Evolutionary conservation across 2,797 vertebrate species (phyloP).

Genomic region (Chromis chromis): DNA sequence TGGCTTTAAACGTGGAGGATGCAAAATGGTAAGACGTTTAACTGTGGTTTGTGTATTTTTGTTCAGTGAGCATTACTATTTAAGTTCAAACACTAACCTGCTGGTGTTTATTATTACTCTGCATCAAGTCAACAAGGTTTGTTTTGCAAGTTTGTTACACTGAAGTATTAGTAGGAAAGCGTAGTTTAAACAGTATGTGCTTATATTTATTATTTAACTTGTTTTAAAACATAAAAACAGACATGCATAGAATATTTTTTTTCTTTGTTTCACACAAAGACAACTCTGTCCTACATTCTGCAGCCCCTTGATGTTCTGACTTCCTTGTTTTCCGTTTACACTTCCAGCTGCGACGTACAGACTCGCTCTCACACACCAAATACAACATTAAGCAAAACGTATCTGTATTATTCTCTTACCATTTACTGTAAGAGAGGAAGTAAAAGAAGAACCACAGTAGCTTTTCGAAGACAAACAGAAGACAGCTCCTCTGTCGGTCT

Average conservation of each 20-base stretch:
- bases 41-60: no score
- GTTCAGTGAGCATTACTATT: no score
- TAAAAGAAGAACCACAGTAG: background rate
- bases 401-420: constrained; percentile 24
- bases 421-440: background rate
- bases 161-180: no score
- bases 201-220: no score
- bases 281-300: background rate
- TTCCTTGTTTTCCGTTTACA: background rate
- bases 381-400: background rate
- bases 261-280: background rate
- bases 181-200: no score
- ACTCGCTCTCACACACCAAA: background rate
- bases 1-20: background rate
- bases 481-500: background rate
- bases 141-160: no score
- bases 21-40: no score
- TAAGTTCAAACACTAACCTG: no score
- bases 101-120: no score
- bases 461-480: background rate
- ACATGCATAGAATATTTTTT: background rate
- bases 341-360: background rate
- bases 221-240: background rate
- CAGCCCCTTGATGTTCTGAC: background rate
- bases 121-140: no score